Evolutionary conservation across 2,797 vertebrate genomes (phyloP).

Genomic region (Nothura maculosa): DNA sequence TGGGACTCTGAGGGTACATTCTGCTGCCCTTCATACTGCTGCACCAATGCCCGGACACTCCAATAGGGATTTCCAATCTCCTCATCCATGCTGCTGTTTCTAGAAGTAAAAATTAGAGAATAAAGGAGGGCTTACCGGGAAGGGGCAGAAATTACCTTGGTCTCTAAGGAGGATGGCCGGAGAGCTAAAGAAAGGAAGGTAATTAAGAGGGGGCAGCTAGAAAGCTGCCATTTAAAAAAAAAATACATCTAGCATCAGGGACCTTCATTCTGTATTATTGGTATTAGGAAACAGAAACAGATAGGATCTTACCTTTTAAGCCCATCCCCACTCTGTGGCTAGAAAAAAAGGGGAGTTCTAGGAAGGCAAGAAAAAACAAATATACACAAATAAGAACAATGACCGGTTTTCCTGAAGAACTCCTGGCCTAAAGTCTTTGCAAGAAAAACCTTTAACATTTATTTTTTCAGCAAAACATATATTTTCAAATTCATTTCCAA

Average conservation of each 20-base stretch:
- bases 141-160: neutral
- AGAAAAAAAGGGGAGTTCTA: neutral
- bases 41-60: constrained; percentile 93
- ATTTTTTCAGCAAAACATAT: neutral
- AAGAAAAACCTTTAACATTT: neutral
- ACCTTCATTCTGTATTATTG: neutral
- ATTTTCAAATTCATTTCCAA: neutral
- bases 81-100: constrained; percentile 84
- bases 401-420: neutral
- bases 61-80: constrained; percentile 88
- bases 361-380: neutral
- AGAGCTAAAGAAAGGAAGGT: neutral
- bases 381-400: neutral
- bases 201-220: neutral
- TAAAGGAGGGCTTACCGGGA: neutral
- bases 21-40: constrained; percentile 94
- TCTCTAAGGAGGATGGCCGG: neutral
- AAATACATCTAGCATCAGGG: neutral
- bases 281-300: neutral
- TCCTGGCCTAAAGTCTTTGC: neutral
- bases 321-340: neutral
- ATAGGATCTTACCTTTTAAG: neutral
- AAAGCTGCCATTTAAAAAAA: neutral
- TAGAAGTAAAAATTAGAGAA: constrained; percentile 21
- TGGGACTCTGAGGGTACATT: constrained; percentile 65